Base-by-base conservation (phyloP, 1,140 invertebrate genomes). In the Caenorhabditis brenneri region DNA sequence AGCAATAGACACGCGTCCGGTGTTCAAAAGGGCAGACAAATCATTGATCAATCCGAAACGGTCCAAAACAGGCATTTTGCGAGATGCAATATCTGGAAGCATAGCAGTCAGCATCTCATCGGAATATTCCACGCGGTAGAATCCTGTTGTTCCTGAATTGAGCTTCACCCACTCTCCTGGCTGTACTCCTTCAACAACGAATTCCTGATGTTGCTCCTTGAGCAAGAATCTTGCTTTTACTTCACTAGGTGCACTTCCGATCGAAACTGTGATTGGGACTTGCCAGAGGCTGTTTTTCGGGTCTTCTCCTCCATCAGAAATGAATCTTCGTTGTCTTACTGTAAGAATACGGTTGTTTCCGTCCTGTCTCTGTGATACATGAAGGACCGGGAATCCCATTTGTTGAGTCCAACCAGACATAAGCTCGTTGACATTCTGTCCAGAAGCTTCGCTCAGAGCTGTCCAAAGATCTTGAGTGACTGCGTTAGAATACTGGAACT, bases 401-500 rank as follows among this genome's bases (percentile, higher is more conserved):
- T 97, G 95, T 88, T 93, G 93, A 0, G 95, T 98, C 97, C 97
- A 99, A 16, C 94, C 95, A 0, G 94, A 95, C 97, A 99, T 99
- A 0, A 99, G 94, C 33, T 84, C 79, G 42, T 80, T 81, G 16
- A 69, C 29, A 22, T 84, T 60, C 80, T 97, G 96, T 0, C 94
- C 94, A 85, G 95, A 97, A 0, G 95, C 94, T 89, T 95, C 94
- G 88, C 94, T 95, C 65, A 99, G 92, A 0, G 95, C 94, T 2
- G 93, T 92, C 97, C 97, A 99, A 60, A 99, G 92, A 91, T 99
- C 96, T 91, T 96, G 95, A 10, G 97, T 99, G 87, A 94, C 94
- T 4, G 97, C 96, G 91, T 99, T 97, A 46, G 92, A 93, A 89
- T 96, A 97, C 91, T 94, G 94, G 92, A 97, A 95, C 82, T 94